Evolutionary conservation across 2,888 invertebrate genomes (phyloP), one percentile per base, ranked within the genome.

Genomic region (Thereva nobilitata): DNA sequence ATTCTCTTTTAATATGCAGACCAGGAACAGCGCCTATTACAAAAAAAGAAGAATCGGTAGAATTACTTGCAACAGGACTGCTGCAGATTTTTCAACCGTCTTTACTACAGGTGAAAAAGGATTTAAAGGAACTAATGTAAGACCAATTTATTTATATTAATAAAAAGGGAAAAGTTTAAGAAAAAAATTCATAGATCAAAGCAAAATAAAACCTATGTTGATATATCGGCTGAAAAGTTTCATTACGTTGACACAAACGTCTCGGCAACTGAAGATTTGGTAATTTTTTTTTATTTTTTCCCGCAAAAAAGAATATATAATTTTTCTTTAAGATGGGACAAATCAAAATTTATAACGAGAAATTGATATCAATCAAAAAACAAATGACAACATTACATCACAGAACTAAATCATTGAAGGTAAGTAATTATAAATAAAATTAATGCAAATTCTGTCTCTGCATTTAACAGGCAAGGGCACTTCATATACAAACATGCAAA

Each of bases 331-430:
- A 80, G 80, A 78, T 80, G 77, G 75, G 74, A 67, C 74, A 72
- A 64, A 75, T 80, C 8, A 78, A 76, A 71, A 65, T 74, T 35
- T 80, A 79, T 71, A 75, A 76, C 57, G 79, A 80, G 23, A 80
- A 79, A 69, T 71, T 80, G 64, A 69, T 75, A 9, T 73, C 73
- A 72, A 76, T 80, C 64, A 79, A 77, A 67, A 79, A 76, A 64
- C 76, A 80, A 74, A 80, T 80, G 80, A 76, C 77, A 56, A 73
- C 65, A 40, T 77, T 80, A 70, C 80, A 80, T 72, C 78, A 80
- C 61, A 78, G 76, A 40, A 75, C 77, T 34, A 78, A 77, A 72
- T 72, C 71, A 3, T 71, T 80, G 38, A 80, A 80, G 78, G 80
- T 80, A 68, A 38, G 10, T 53, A 4, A 8, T 23, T 50, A 23